A percentile compares a stretch with the other conserved stretches of the same genome.
Evolutionary conservation across 2,113 vertebrate genomes (phyloP).

Genomic region (Fregata magnificens): DNA sequence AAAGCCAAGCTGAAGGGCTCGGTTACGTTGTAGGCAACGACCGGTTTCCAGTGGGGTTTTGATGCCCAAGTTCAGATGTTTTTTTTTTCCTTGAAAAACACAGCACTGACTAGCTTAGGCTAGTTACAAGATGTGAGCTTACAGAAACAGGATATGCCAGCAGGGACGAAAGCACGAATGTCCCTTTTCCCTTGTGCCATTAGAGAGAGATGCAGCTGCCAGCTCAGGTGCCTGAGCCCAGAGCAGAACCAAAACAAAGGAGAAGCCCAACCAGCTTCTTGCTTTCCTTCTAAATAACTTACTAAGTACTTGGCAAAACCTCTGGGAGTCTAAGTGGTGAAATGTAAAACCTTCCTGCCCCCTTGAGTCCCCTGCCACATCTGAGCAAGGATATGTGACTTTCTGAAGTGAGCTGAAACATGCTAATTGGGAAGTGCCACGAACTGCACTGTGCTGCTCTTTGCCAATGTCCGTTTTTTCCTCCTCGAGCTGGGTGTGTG

Average conservation of each 20-base stretch:
- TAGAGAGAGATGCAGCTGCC: constrained; percentile 39
- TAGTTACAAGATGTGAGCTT: constrained; percentile 9
- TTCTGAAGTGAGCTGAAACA: neutral
- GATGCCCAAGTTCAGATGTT: constrained; percentile 26
- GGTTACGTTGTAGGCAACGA: neutral
- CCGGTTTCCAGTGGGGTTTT: neutral
- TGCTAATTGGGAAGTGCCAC: neutral
- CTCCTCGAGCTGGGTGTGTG: accelerated
- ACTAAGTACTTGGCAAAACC: constrained; percentile 41
- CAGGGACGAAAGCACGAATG: constrained; percentile 12
- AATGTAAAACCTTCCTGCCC: constrained; percentile 35
- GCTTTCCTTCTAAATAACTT: constrained; percentile 52
- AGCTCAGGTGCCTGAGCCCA: constrained; percentile 32
- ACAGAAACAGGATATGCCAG: constrained; percentile 52
- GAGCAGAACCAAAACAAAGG: constrained; percentile 35
- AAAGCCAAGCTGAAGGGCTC: neutral
- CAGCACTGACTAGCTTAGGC: neutral
- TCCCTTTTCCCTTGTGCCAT: constrained; percentile 10
- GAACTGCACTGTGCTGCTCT: neutral
- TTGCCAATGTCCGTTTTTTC: neutral
- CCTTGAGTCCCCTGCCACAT: neutral
- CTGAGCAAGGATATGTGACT: neutral
- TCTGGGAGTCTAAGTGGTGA: constrained; percentile 8
- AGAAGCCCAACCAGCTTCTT: constrained; percentile 5
- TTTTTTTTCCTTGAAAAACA: constrained; percentile 9